Base-by-base conservation (phyloP, 2,888 invertebrate genomes). In the Eristalis arbustorum region DNA sequence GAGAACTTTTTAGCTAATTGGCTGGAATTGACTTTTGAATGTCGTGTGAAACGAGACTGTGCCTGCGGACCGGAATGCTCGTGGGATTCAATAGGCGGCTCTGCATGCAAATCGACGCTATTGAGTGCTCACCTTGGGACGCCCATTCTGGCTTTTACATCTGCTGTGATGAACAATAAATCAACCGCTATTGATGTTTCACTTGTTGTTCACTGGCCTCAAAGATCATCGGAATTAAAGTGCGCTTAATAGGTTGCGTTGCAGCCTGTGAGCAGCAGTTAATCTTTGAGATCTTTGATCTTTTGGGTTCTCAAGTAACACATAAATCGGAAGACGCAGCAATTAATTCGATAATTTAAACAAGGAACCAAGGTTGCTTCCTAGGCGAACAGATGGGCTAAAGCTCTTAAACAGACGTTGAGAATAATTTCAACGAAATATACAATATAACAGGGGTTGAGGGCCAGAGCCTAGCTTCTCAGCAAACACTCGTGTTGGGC, bases 1-100 rank as follows among this genome's bases (percentile, higher is more conserved):
- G 74, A 25, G 37, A n/a, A 74, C 37, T 73, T 64, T 57, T 37
- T 18, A 37, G 57, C 64, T 74, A 57, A 37, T 56, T 42, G 67
- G 42, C 25, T 59, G 25, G 59, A 59, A 59, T 59, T 59, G 59
- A 10, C 59, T 25, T 28, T 25, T 59, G 59, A 59, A 59, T 14
- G 13, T 4, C 59, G 59, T 59, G 59, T 25, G 59, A 59, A 59
- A 56, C 18, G n/a, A 8, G 37, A 2, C 18, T 49, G 49, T 49
- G 49, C n/a, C n/a, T 8, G 8, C 8, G 18, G 18, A 49, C 18
- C 18, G 18, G 3, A n/a, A 18, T 49, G 49, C 18, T n/a, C n/a
- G n/a, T 49, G 49, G 18, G 49, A 49, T 49, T 49, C 8, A 49
- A 49, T 42, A 2, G 42, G 14, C 40, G 40, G 40, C 40, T 42